Evolutionary conservation across 2,888 invertebrate species (phyloP).

Genomic region (Ormyrus thymus): DNA sequence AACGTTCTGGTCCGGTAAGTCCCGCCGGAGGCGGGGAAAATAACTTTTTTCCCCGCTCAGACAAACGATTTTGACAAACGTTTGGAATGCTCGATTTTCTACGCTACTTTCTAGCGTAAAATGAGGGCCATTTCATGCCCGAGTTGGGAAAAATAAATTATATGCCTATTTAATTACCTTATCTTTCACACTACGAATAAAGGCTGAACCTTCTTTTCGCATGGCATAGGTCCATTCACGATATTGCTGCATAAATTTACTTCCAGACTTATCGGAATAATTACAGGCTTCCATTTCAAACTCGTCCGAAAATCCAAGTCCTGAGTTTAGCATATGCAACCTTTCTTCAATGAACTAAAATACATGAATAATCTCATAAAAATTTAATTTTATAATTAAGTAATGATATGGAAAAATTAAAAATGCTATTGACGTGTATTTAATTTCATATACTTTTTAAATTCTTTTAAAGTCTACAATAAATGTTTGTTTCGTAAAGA

Average conservation of each 20-base stretch:
- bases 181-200: constrained; percentile 91
- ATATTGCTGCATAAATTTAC: constrained; percentile 82
- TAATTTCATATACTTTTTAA: no score
- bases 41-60: no score
- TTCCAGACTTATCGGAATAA: constrained; percentile 81
- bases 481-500: constrained; percentile 29
- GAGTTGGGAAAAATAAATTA: no score
- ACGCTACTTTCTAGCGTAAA: no score
- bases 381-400: neutral
- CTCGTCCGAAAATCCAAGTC: constrained; percentile 93
- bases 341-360: constrained; percentile 94
- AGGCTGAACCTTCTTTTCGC: constrained; percentile 87
- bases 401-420: neutral
- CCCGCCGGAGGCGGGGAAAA: no score
- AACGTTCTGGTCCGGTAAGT: no score
- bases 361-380: neutral
- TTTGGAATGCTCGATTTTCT: no score
- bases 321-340: constrained; percentile 93
- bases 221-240: constrained; percentile 88
- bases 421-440: no score
- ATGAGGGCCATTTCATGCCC: no score
- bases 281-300: constrained; percentile 93
- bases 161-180: constrained; percentile 78
- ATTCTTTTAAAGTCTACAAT: constrained; percentile 14
- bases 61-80: no score